Evolutionary conservation across 2,888 invertebrate species (phyloP), one percentile per base, ranked within the genome.

Genomic region (Liopterus haemorrhoidalis): DNA sequence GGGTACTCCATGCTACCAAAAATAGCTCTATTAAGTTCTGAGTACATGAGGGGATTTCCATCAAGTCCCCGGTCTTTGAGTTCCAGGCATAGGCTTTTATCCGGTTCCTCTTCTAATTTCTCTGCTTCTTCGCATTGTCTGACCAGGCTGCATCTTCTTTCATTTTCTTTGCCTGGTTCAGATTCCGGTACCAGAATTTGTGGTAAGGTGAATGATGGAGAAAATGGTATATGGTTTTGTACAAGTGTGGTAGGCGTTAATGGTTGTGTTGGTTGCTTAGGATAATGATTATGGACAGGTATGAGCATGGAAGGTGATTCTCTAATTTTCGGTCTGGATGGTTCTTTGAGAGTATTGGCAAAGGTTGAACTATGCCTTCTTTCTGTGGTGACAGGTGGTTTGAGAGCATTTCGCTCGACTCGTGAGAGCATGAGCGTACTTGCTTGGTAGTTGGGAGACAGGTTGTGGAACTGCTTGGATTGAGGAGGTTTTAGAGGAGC

Each of bases 381-480:
- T 50, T 63, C 61, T 41, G 49, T 53, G 54, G 62, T 49, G 53
- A 54, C 44, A 50, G 61, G 57, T 6, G 64, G 68, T 44, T 61
- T 61, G 14, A 68, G 54, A n/a, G 64, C 58, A 49, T 63, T 65
- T 38, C 67, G 51, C 67, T 74, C 70, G 56, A 68, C 69, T 61
- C 66, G 65, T 59, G 71, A 73, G 66, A 71, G 67, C 69, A 72
- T 70, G 64, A 67, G 73, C 68, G 71, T 70, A 49, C n/a, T 39
- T n/a, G 22, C 18, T 11, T 56, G 55, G 43, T 71, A 72, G 53
- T 56, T 66, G 35, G 69, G 68, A 49, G 72, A 71, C 61, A 74
- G 70, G 61, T 75, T 75, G 61, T 74, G 74, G 61, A 73, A 75
- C 56, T 74, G 75, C 53, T 74, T 72, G 54, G 71, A 71, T 52